Evolutionary conservation across 2,797 vertebrate species (phyloP).

Genomic region (Gymnoscopelus braueri): DNA sequence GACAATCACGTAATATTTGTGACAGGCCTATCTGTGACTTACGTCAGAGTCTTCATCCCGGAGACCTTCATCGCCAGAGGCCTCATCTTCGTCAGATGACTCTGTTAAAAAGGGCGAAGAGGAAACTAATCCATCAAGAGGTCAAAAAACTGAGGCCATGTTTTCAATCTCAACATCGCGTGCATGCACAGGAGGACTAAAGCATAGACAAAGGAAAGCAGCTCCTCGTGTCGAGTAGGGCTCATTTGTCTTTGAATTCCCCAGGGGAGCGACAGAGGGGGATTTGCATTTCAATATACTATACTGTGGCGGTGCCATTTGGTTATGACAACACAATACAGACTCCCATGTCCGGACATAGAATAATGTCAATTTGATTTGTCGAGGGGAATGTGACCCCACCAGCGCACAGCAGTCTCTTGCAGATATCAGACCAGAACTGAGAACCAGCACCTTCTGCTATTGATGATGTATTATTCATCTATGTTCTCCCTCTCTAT

Average conservation of each 20-base stretch:
- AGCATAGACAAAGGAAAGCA: neutral
- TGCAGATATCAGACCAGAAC: slow-evolving; percentile 22
- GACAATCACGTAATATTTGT: no score
- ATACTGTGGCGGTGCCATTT: slow-evolving; percentile 14
- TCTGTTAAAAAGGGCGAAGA: slow-evolving; percentile 75
- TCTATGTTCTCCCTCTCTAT: neutral
- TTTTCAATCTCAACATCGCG: no score
- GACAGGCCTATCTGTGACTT: slow-evolving; percentile 69
- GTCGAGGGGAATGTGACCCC: slow-evolving; percentile 23
- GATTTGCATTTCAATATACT: slow-evolving; percentile 56
- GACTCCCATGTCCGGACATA: slow-evolving; percentile 8
- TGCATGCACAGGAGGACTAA: neutral
- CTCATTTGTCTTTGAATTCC: slow-evolving; percentile 37
- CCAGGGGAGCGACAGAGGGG: neutral
- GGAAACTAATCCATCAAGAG: slow-evolving; percentile 29
- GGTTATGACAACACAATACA: slow-evolving; percentile 22
- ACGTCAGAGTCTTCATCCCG: slow-evolving; percentile 91
- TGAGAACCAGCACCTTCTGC: neutral
- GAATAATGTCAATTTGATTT: slow-evolving; percentile 27
- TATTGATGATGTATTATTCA: slow-evolving; percentile 1
- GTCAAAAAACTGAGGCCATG: neutral
- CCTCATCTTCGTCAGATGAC: slow-evolving; percentile 91
- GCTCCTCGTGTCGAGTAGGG: neutral
- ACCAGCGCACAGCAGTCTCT: slow-evolving; percentile 23
- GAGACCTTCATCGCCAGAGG: slow-evolving; percentile 89